Evolutionary conservation across 2,113 vertebrate species (phyloP).

Genomic region (Machaerirhynchus nigripectus): DNA sequence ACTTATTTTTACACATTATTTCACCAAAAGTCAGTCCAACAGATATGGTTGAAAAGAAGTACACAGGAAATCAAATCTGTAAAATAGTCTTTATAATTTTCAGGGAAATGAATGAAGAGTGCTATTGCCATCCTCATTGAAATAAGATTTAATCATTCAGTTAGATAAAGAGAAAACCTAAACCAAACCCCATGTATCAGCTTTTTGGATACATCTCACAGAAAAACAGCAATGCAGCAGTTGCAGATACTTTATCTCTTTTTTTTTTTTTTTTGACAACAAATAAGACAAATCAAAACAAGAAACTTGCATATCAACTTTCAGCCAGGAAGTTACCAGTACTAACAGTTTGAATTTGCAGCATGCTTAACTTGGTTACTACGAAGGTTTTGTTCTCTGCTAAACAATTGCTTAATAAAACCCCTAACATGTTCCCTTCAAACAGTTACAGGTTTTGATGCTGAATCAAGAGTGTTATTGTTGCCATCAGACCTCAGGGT

Average conservation of each 20-base stretch:
- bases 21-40: not conserved
- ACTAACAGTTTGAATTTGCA: not conserved
- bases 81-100: not conserved
- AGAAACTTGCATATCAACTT: not conserved
- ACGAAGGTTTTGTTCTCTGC: not conserved
- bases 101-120: not conserved
- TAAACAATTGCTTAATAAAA: constrained; percentile 22
- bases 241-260: not conserved
- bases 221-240: not conserved
- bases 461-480: not conserved
- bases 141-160: not conserved
- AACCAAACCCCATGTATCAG: not conserved
- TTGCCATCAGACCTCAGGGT: not conserved
- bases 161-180: not conserved
- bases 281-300: not conserved
- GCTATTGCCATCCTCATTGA: not conserved
- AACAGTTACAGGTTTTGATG: not conserved
- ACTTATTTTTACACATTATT: not conserved
- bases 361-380: not conserved
- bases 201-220: not conserved
- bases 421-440: not conserved
- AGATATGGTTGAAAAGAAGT: not conserved
- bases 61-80: not conserved
- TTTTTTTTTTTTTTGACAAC: not conserved
- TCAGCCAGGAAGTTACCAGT: not conserved